Base-by-base conservation (phyloP, 2,888 invertebrate genomes). In the Punctoribates punctum region DNA sequence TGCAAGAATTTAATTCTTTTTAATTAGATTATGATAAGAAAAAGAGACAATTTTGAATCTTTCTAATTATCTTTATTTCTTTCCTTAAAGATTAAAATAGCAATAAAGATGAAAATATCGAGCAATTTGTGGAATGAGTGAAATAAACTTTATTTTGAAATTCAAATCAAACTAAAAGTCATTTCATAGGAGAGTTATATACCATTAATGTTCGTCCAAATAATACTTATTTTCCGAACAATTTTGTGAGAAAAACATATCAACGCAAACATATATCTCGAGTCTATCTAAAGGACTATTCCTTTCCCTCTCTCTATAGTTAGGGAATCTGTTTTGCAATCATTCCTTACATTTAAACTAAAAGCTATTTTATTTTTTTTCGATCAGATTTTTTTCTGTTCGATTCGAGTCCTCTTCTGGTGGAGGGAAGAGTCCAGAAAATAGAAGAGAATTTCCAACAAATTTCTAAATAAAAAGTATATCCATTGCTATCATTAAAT, bases 401-500 rank as follows among this genome's bases (percentile, higher is more conserved):
- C 48, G n/a, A 57, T 25, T 57, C 57, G 1, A 6, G 57, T 23
- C 25, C 23, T 57, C 23, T 23, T 57, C 5, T 25, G 4, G n/a
- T 1, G 2, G n/a, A 17, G n/a, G n/a, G 9, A 42, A 42, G 13
- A 51, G 51, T 20, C 25, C 57, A 57, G 13, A 20, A 57, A 57
- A 25, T 23, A 34, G 38, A 65, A 34, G 15, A 13, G 25, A 34
- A 65, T 27, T 65, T 65, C 65, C 17, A 65, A 65, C 65, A 65
- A 65, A 65, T 65, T 65, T 65, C 25, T 65, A 34, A 65, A 65
- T 65, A 34, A 57, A 34, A 34, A 65, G 65, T 38, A 65, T 34
- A 65, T 65, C 65, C 23, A 65, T 65, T 65, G 17, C 65, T 65
- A 65, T 65, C 65, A 65, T 65, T 65, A 65, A 65, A 65, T 65